Evolutionary conservation across 2,113 vertebrate genomes (phyloP).

Genomic region (Myrmecobius fasciatus): DNA sequence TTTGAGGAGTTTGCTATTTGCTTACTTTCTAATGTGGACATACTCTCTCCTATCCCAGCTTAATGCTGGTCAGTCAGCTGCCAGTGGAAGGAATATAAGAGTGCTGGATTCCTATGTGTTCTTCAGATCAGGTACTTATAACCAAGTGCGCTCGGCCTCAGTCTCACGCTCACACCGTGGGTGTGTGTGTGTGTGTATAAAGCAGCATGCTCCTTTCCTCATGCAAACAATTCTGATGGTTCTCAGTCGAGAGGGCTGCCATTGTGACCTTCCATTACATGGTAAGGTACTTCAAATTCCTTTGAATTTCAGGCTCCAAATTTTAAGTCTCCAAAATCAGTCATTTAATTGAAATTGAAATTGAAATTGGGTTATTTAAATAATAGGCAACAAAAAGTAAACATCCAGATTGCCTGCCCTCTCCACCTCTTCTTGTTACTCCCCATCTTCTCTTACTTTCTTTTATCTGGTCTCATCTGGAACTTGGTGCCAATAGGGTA

Average conservation of each 20-base stretch:
- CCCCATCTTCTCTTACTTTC: not conserved
- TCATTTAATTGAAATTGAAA: constrained; percentile 37
- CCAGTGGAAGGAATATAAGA: constrained; percentile 15
- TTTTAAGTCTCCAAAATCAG: constrained; percentile 15
- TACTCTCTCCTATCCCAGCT: not conserved
- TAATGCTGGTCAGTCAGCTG: constrained; percentile 1
- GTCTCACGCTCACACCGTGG: too few species aligned
- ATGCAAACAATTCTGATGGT: not conserved
- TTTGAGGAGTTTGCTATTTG: constrained; percentile 29
- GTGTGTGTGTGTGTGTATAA: too few species aligned
- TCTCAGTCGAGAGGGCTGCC: not conserved
- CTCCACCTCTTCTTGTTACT: not conserved
- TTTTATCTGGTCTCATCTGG: not conserved
- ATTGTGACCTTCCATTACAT: not conserved
- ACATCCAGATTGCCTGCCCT: not conserved
- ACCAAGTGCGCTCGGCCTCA: too few species aligned
- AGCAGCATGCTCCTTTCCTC: not conserved
- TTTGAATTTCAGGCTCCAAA: not conserved
- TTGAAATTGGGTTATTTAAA: constrained; percentile 35
- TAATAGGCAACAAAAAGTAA: constrained; percentile 16
- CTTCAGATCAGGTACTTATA: not conserved
- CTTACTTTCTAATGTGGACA: constrained; percentile 28
- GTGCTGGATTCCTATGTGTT: not conserved
- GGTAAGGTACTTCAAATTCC: not conserved
- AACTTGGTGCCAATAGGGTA: not conserved